Percentiles rank a stretch among this genome's conserved stretches.
phyloP scores from a whole-genome alignment of 2,797 vertebrate genomes.

The Leuciscus waleckii region DNA sequence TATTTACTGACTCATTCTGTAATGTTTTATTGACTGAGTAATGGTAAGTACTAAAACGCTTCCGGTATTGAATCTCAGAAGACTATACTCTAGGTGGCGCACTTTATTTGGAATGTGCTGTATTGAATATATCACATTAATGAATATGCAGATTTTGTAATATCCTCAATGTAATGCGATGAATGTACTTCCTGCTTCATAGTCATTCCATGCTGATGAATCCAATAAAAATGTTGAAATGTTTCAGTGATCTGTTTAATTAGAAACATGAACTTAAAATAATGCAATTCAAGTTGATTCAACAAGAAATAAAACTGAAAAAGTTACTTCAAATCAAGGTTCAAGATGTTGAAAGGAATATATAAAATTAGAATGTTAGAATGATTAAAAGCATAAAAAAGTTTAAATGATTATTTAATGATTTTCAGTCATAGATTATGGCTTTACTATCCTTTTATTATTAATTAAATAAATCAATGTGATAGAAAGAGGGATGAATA shows the following conservation, averaged over 20 bases:
- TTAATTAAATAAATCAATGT: not conserved
- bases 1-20: not conserved
- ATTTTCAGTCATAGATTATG: not conserved
- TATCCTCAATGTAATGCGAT: not conserved
- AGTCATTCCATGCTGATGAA: slow-evolving; percentile 51
- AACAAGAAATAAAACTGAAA: not conserved
- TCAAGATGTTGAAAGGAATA: not conserved
- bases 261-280: slow-evolving; percentile 47
- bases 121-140: not conserved
- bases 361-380: not conserved
- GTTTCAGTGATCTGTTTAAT: slow-evolving; percentile 29
- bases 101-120: not conserved
- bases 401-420: not conserved
- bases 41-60: not conserved
- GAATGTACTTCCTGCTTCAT: slow-evolving; percentile 49
- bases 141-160: not conserved
- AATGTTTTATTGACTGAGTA: not conserved
- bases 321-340: not conserved
- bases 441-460: not conserved
- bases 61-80: slow-evolving; percentile 14
- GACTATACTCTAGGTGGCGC: slow-evolving; percentile 7
- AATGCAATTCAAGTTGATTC: not conserved
- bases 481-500: not conserved
- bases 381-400: not conserved
- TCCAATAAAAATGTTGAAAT: slow-evolving; percentile 9